Evolutionary conservation across 2,888 invertebrate genomes (phyloP).

Genomic region (Adelognathus sp.): DNA sequence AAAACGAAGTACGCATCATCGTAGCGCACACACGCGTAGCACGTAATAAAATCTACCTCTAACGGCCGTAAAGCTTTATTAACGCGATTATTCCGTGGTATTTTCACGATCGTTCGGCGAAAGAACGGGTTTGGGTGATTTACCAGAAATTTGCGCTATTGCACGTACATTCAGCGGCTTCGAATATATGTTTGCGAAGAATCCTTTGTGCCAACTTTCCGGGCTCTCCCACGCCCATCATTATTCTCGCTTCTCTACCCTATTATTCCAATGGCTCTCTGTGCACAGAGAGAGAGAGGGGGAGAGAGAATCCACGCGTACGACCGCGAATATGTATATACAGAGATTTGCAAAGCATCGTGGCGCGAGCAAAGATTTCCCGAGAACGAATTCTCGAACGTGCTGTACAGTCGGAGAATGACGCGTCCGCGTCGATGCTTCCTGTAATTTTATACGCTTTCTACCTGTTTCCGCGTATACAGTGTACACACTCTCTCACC

Average conservation of each 20-base stretch:
- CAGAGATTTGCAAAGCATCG: neutral
- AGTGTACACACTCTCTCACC: neutral
- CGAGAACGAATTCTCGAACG: constrained; percentile 1
- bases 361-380: neutral
- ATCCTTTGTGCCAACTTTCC: neutral
- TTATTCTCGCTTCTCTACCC: constrained; percentile 1
- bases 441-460: constrained; percentile 75
- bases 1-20: too few relatives aligned
- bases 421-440: constrained; percentile 60
- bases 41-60: neutral
- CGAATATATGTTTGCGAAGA: neutral
- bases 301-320: neutral
- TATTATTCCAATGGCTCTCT: constrained; percentile 25
- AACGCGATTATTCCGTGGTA: neutral
- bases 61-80: neutral
- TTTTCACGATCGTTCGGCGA: neutral
- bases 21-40: neutral
- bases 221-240: constrained; percentile 15
- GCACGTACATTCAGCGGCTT: neutral
- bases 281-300: neutral
- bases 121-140: neutral
- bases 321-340: neutral
- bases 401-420: neutral
- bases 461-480: constrained; percentile 65
- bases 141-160: neutral